phyloP scores from a whole-genome alignment of 2,888 invertebrate genomes.

The Acrobasis consociella region DNA sequence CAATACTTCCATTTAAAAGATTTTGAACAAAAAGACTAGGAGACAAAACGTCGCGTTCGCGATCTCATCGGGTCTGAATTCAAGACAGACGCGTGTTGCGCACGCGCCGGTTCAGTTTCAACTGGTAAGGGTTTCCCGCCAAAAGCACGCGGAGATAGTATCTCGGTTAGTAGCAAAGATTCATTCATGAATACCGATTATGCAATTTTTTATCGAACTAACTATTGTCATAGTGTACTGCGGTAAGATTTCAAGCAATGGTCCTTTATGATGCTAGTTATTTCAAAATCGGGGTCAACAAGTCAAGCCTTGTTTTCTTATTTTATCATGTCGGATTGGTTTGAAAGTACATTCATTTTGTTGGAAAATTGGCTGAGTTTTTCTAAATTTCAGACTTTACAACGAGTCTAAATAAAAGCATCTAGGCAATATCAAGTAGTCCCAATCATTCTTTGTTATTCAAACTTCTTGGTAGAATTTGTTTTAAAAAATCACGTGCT shows the following conservation, averaged over 20 bases:
- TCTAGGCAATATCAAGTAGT: too few relatives aligned
- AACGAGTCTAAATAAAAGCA: too few relatives aligned
- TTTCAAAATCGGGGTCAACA: slow-evolving; percentile 11
- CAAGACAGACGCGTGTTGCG: slow-evolving; percentile 72
- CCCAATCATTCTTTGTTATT: too few relatives aligned
- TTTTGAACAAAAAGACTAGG: slow-evolving; percentile 66
- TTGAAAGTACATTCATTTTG: not conserved
- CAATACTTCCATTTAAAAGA: slow-evolving; percentile 75
- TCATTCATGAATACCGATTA: slow-evolving; percentile 69
- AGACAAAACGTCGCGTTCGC: slow-evolving; percentile 75
- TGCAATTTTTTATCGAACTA: slow-evolving; percentile 57
- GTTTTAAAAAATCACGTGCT: too few relatives aligned
- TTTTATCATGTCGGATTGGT: not conserved
- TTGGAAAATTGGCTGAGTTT: too few relatives aligned
- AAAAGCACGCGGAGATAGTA: slow-evolving; percentile 67
- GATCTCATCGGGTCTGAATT: slow-evolving; percentile 65
- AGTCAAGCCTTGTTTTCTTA: not conserved
- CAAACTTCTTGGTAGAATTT: too few relatives aligned
- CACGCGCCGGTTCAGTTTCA: slow-evolving; percentile 71
- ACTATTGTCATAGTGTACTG: slow-evolving; percentile 37
- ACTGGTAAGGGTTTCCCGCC: slow-evolving; percentile 76
- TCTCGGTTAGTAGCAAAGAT: slow-evolving; percentile 50
- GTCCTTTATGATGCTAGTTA: slow-evolving; percentile 16
- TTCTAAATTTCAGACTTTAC: too few relatives aligned
- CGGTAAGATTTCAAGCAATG: slow-evolving; percentile 42